phyloP scores from a whole-genome alignment of 1,140 invertebrate genomes.

The Aphelenchoides avenae region DNA sequence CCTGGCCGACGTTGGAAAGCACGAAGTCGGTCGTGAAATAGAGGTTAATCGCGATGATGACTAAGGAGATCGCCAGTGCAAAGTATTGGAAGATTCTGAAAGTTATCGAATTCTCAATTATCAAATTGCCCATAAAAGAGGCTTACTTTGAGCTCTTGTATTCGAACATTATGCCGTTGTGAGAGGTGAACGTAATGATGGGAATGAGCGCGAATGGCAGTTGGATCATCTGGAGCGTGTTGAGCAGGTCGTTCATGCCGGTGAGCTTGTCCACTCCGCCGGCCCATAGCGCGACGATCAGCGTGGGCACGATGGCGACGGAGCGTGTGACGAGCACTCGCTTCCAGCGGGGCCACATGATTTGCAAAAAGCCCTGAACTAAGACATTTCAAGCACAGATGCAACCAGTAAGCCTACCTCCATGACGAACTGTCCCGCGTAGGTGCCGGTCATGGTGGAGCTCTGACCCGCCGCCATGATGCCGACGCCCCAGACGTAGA shows the following conservation, averaged over 20 bases:
- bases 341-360: slow-evolving; percentile 82
- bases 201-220: slow-evolving; percentile 71
- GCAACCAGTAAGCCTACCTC: slow-evolving; percentile 61
- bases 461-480: slow-evolving; percentile 80
- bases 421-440: slow-evolving; percentile 68
- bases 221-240: slow-evolving; percentile 64
- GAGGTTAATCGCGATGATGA: slow-evolving; percentile 76
- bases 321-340: slow-evolving; percentile 77
- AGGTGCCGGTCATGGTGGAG: slow-evolving; percentile 77
- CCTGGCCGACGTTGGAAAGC: slow-evolving; percentile 15
- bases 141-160: slow-evolving; percentile 73
- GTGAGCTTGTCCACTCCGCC: slow-evolving; percentile 73
- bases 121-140: no score
- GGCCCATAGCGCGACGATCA: slow-evolving; percentile 68
- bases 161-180: slow-evolving; percentile 75
- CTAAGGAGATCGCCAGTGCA: slow-evolving; percentile 61
- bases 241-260: slow-evolving; percentile 80
- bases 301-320: slow-evolving; percentile 83
- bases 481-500: slow-evolving; percentile 84
- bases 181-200: slow-evolving; percentile 80
- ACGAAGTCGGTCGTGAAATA: slow-evolving; percentile 65
- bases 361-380: slow-evolving; percentile 80
- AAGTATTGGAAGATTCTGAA: slow-evolving; percentile 39
- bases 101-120: slow-evolving; percentile 12
- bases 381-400: slow-evolving; percentile 5